Evolutionary conservation across 2,888 invertebrate genomes (phyloP), one percentile per base, ranked within the genome.

Genomic region (Phanerotoma sp.): DNA sequence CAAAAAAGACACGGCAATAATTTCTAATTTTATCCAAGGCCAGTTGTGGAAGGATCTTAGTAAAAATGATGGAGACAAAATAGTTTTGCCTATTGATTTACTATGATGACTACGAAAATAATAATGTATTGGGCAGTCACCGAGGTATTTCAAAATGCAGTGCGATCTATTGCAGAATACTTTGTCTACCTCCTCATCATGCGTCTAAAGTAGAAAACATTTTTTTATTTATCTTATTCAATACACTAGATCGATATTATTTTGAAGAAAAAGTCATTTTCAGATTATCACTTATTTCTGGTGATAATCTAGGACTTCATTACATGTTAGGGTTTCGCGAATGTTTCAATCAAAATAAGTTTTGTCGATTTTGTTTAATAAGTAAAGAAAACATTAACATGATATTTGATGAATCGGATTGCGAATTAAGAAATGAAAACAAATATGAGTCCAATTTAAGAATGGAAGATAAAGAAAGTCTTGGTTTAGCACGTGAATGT

Each of bases 101-200:
- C 41, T 62, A 41, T 35, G 61, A 66, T 46, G 63, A 66, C 42
- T 64, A 58, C 25, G 64, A 66, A 45, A 61, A 35, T 1, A 64
- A 63, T 32, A 66, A 66, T 50, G 61, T 61, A 5, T 38, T 64
- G 3, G 64, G 62, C 2, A 51, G 48, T 20, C 62, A 63, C 35
- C 47, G 54, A 15, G 64, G 62, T 4, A 56, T 65, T 21, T 46
- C 56, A 2, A 66, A 66, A 54, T 61, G 62, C 33, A 63, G 62
- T n/a, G 65, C 60, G 7, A 47, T 65, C 7, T 61, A 62, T 38
- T 7, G 59, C 9, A 44, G 25, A 4, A 44, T 64, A 10, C 56
- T 56, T 7, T 62, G 57, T 45, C 51, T 66, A 22, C 61, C 63
- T 2, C 58, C 59, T 33, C 15, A 42, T 15, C 58, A 54, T 28